These are phyloP conservation scores for Cinara cedri DNA, from an alignment of 2,888 invertebrate genomes.

Conservation along the genomic window DNA sequence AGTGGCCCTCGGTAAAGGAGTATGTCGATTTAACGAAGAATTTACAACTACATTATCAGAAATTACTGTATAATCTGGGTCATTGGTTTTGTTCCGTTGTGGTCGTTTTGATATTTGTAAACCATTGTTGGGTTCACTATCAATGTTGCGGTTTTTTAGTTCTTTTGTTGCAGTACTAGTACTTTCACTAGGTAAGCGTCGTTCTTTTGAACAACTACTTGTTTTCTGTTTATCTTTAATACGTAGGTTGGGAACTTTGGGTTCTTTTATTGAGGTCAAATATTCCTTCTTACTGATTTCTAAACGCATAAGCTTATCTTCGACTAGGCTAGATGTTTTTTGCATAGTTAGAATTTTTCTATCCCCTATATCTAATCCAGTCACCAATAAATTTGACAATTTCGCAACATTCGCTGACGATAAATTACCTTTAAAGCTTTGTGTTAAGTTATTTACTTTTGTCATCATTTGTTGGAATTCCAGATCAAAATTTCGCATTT, in stretches of 20 bases:
- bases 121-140: conserved; percentile 63
- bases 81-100: conserved; percentile 23
- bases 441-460: conserved; percentile 63
- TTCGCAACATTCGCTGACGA: not conserved
- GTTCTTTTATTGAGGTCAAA: conserved; percentile 74
- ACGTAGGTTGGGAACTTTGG: conserved; percentile 65
- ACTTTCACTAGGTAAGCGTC: conserved; percentile 28
- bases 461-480: conserved; percentile 71
- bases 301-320: conserved; percentile 84
- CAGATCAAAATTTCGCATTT: conserved; percentile 91
- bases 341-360: conserved; percentile 90
- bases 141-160: conserved; percentile 76
- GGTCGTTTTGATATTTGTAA: conserved; percentile 34
- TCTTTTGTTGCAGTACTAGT: conserved; percentile 69
- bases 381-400: conserved; percentile 68
- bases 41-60: conserved; percentile 27
- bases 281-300: conserved; percentile 90
- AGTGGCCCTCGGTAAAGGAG: conserved; percentile 59
- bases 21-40: conserved; percentile 38
- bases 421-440: not conserved
- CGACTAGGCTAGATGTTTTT: conserved; percentile 86
- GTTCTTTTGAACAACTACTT: conserved; percentile 45
- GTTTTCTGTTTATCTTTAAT: conserved; percentile 44
- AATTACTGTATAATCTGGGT: conserved; percentile 50
- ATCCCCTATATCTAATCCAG: conserved; percentile 92